Percentiles rank a stretch among this genome's conserved stretches.
Conservation (phyloP, 2,113 vertebrate species). For the Paraplagusia blochii region DNA sequence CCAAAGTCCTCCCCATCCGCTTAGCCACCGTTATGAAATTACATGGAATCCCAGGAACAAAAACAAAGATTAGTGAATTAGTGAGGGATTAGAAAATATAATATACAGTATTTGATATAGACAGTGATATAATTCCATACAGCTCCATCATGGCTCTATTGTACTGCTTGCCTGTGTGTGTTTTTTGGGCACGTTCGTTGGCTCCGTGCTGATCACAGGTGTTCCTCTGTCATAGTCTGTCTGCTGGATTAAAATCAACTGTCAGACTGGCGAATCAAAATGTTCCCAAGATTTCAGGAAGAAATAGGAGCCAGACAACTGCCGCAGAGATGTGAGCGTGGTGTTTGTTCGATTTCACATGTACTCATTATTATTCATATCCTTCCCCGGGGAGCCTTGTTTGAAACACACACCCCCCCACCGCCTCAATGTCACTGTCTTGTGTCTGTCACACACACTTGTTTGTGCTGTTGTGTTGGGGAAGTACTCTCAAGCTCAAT, state of each 20-base stretch:
- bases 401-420: slow-evolving; percentile 44
- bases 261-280: slow-evolving; percentile 19
- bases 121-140: background rate
- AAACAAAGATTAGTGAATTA: no score
- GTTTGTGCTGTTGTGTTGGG: slow-evolving; percentile 48
- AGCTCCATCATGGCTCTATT: background rate
- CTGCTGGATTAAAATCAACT: slow-evolving; percentile 64
- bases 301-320: slow-evolving; percentile 33
- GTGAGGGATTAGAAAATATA: no score
- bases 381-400: slow-evolving; percentile 55
- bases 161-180: slow-evolving; percentile 8
- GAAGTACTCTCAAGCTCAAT: slow-evolving; percentile 34
- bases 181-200: slow-evolving; percentile 30
- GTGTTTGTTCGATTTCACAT: slow-evolving; percentile 59
- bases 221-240: slow-evolving; percentile 58
- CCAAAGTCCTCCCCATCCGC: no score
- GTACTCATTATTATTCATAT: slow-evolving; percentile 66
- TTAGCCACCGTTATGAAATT: no score
- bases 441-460: slow-evolving; percentile 41
- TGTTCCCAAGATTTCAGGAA: slow-evolving; percentile 2
- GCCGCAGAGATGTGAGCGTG: slow-evolving; percentile 19
- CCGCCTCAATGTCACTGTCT: slow-evolving; percentile 38
- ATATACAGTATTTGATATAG: no score
- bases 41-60: no score
- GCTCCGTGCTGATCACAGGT: slow-evolving; percentile 66